Evolutionary conservation across 2,797 vertebrate species (phyloP).

Genomic region (Salmo trutta): DNA sequence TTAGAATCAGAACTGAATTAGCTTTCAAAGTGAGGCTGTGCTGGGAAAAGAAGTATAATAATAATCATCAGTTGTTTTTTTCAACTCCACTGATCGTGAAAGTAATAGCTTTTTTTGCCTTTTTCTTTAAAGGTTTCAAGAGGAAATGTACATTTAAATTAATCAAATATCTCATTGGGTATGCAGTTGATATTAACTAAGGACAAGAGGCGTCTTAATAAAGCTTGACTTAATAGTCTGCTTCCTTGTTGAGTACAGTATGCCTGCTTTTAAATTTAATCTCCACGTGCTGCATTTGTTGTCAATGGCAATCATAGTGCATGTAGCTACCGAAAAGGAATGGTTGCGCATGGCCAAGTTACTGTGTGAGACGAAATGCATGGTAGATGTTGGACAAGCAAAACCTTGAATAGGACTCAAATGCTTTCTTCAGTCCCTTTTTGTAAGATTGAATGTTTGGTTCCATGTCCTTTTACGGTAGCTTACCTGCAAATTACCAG

Average conservation of each 20-base stretch:
- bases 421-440: neutral
- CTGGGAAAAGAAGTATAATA: neutral
- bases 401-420: neutral
- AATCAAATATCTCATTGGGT: neutral
- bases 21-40: neutral
- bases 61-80: neutral
- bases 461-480: neutral
- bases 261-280: neutral
- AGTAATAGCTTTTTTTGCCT: conserved; percentile 6
- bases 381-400: neutral
- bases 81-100: neutral
- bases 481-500: neutral
- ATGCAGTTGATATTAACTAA: conserved; percentile 2
- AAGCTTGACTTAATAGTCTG: neutral
- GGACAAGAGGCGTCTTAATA: neutral
- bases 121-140: conserved; percentile 6
- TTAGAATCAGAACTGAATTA: neutral
- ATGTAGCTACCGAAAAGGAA: neutral
- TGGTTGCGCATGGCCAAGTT: neutral
- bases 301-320: neutral
- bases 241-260: neutral
- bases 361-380: neutral
- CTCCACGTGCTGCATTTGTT: neutral
- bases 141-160: conserved; percentile 9
- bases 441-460: neutral